Evolutionary conservation across 2,113 vertebrate genomes (phyloP).

Genomic region (Eira barbara): DNA sequence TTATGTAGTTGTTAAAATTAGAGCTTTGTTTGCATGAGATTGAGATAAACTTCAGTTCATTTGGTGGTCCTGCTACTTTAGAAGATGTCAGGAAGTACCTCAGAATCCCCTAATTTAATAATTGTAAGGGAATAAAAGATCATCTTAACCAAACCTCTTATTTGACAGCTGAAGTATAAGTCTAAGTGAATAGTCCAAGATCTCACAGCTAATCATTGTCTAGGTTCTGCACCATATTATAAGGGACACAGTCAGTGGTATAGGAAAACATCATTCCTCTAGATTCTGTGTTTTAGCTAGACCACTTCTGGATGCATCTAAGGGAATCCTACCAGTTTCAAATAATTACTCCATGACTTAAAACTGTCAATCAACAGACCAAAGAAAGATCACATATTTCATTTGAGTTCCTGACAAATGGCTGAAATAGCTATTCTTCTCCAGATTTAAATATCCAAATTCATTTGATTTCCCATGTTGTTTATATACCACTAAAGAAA

Average conservation of each 20-base stretch:
- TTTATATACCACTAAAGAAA: neutral
- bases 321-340: neutral
- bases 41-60: neutral
- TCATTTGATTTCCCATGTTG: neutral
- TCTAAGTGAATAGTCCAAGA: neutral
- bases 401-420: neutral
- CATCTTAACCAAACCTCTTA: neutral
- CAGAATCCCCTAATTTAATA: neutral
- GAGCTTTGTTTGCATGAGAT: neutral
- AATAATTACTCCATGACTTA: neutral
- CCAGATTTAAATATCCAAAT: neutral
- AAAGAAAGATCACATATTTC: neutral
- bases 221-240: neutral
- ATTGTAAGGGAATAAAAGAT: neutral
- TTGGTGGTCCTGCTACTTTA: neutral
- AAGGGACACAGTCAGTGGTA: neutral
- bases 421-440: neutral
- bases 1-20: slow-evolving; percentile 20
- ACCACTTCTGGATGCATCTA: neutral
- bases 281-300: neutral
- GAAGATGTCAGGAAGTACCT: neutral
- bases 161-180: neutral
- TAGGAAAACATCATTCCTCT: neutral
- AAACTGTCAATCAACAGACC: neutral
- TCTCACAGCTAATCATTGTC: neutral